Evolutionary conservation across 2,113 vertebrate species (phyloP).

Genomic region (Meriones unguiculatus): DNA sequence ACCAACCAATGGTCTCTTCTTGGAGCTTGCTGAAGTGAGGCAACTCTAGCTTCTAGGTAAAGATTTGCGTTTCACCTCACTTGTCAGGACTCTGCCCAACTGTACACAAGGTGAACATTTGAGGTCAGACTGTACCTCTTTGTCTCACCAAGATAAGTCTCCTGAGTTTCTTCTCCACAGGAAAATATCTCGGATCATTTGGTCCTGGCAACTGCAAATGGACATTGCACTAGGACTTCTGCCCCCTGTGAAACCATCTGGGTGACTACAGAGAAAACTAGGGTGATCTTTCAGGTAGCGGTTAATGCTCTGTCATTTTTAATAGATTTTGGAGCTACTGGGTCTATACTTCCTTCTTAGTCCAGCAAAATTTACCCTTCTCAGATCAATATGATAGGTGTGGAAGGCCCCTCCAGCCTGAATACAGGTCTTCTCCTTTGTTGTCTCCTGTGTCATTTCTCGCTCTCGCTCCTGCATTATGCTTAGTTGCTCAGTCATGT

Average conservation of each 20-base stretch:
- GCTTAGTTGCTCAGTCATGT: too few species aligned
- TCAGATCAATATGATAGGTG: background rate
- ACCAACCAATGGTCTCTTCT: too few species aligned
- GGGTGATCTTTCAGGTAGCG: background rate
- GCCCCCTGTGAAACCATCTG: background rate
- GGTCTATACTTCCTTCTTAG: background rate
- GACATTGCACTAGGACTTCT: background rate
- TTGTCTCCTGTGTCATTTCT: background rate
- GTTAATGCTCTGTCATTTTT: background rate
- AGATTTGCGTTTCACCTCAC: background rate
- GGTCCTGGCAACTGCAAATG: background rate
- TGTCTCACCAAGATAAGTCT: background rate
- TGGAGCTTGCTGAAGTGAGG: background rate
- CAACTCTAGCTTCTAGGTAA: background rate
- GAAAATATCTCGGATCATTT: background rate
- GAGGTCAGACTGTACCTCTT: background rate
- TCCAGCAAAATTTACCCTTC: background rate
- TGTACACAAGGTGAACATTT: background rate
- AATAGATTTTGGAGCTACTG: background rate
- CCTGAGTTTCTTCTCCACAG: background rate
- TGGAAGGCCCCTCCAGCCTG: background rate
- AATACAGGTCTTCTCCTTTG: background rate
- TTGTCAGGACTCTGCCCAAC: background rate
- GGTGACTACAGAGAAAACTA: background rate
- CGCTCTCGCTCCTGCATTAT: background rate